Percentiles rank a stretch among this genome's conserved stretches.
These are phyloP conservation scores for Phortica magna DNA, from an alignment of 2,888 invertebrate species.

Conservation along the genomic window DNA sequence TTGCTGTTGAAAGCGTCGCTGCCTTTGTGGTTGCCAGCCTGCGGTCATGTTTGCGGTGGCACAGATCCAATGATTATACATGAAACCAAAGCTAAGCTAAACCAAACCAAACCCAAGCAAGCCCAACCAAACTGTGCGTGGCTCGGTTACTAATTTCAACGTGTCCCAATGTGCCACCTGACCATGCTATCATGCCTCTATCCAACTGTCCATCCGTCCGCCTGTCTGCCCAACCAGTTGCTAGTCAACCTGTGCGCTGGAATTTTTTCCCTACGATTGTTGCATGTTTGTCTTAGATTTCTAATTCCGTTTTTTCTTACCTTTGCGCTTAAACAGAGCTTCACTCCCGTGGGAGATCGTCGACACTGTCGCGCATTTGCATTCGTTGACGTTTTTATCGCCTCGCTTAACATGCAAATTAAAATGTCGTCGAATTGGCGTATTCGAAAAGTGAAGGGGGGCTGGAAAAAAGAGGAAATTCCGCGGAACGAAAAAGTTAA, in stretches of 20 bases:
- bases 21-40: not conserved
- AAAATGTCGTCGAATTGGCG: conserved; percentile 15
- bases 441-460: not conserved
- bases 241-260: not conserved
- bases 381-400: conserved; percentile 21
- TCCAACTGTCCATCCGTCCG: too few species aligned
- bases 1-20: not conserved
- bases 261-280: not conserved
- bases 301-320: conserved; percentile 7
- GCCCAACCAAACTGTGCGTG: not conserved
- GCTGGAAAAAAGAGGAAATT: not conserved
- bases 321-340: not conserved
- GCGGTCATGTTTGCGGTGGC: not conserved
- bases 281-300: conserved; percentile 9
- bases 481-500: conserved; percentile 8
- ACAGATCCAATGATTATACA: not conserved
- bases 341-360: not conserved
- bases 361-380: not conserved
- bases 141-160: conserved; percentile 1
- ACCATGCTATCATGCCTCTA: too few species aligned
- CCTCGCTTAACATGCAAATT: conserved; percentile 22
- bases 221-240: not conserved
- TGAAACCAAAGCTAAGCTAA: not conserved
- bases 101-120: not conserved
- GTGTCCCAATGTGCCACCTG: not conserved